These are phyloP conservation scores for Seriola dumerili DNA, from an alignment of 2,113 vertebrate genomes.

Conservation along the genomic window DNA sequence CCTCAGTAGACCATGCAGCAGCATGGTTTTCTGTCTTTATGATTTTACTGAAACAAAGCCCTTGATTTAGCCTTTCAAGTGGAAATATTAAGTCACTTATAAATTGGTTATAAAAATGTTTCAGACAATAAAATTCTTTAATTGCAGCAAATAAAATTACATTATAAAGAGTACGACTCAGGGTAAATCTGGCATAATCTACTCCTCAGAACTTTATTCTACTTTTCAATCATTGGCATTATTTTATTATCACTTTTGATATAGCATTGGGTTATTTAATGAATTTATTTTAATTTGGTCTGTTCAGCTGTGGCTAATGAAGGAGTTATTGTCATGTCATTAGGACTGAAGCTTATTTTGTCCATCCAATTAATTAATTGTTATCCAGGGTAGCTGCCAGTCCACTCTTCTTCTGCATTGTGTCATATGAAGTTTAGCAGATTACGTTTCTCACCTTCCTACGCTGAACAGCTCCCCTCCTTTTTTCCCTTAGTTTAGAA, in stretches of 20 bases:
- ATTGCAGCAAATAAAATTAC: neutral
- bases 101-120: neutral
- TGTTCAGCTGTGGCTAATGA: too few species aligned
- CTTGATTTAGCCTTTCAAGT: neutral
- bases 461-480: too few species aligned
- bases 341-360: neutral
- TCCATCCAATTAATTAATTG: neutral
- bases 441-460: too few species aligned
- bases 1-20: neutral
- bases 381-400: too few species aligned
- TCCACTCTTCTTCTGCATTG: too few species aligned
- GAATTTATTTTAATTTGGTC: neutral
- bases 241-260: neutral
- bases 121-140: neutral
- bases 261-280: neutral
- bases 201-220: neutral
- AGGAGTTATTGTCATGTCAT: neutral
- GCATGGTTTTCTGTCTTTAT: neutral
- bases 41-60: neutral
- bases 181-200: neutral
- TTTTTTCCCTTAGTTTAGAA: too few species aligned
- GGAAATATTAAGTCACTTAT: neutral
- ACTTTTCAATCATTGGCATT: neutral
- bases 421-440: too few species aligned
- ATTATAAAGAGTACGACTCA: neutral